phyloP scores from a whole-genome alignment of 2,797 vertebrate species.

The Poecile montanus region DNA sequence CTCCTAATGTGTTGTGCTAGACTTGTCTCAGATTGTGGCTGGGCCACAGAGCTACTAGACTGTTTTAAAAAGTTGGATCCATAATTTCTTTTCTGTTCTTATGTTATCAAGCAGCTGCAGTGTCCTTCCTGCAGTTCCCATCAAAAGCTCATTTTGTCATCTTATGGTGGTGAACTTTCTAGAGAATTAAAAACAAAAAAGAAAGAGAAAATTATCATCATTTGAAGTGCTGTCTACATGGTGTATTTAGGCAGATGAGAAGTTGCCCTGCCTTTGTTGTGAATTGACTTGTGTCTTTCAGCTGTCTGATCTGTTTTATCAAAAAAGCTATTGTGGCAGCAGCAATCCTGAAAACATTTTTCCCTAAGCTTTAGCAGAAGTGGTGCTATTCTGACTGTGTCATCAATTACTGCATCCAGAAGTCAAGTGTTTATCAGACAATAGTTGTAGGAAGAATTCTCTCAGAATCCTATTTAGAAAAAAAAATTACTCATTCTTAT shows the following conservation, averaged over 20 bases:
- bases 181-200: background rate
- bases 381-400: background rate
- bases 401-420: background rate
- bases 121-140: background rate
- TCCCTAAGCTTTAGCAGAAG: background rate
- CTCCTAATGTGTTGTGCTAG: background rate
- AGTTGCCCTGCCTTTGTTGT: background rate
- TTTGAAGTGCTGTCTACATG: background rate
- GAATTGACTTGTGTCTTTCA: background rate
- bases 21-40: background rate
- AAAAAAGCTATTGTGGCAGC: background rate
- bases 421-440: background rate
- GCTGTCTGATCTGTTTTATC: background rate
- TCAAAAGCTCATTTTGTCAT: slow-evolving; percentile 1
- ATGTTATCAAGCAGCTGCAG: slow-evolving; percentile 4
- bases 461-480: background rate
- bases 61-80: background rate
- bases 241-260: background rate
- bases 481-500: background rate
- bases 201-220: background rate
- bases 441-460: background rate
- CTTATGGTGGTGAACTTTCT: background rate
- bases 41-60: background rate
- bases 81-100: background rate
- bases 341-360: background rate